Percentiles rank a stretch among this genome's conserved stretches.
Conservation (phyloP, 2,797 vertebrate genomes). For the Sebastes itinus region DNA sequence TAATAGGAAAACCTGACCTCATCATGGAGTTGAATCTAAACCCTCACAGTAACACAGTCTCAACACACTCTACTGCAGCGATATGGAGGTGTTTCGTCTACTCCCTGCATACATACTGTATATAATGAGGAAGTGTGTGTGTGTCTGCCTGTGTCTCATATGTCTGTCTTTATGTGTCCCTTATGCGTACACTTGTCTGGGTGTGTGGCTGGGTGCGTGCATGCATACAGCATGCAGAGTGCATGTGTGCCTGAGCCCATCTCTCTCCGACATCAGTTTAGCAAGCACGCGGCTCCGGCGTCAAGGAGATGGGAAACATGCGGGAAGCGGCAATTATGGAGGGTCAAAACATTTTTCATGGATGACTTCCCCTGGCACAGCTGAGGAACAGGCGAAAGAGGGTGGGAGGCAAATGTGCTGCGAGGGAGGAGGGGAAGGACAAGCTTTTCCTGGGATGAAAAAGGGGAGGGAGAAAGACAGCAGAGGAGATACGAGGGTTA, state of each 20-base stretch:
- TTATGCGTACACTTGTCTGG: not conserved
- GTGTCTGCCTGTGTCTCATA: not conserved
- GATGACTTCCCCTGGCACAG: slow-evolving; percentile 72
- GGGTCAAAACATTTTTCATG: slow-evolving; percentile 79
- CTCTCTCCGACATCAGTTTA: slow-evolving; percentile 39
- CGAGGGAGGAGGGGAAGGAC: slow-evolving; percentile 19
- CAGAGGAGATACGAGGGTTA: slow-evolving; percentile 28
- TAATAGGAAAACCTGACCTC: not conserved
- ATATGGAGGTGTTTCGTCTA: not conserved
- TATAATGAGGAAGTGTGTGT: not conserved
- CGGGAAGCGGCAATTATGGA: slow-evolving; percentile 73
- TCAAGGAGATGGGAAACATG: slow-evolving; percentile 59
- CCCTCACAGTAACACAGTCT: not conserved
- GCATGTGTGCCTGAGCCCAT: slow-evolving; percentile 27
- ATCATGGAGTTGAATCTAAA: not conserved
- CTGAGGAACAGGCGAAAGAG: slow-evolving; percentile 43
- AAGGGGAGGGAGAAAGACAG: slow-evolving; percentile 3
- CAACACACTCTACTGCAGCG: not conserved
- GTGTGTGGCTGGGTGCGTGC: slow-evolving; percentile 8
- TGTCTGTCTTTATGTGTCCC: not conserved
- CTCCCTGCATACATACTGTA: not conserved
- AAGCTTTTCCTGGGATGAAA: slow-evolving; percentile 15
- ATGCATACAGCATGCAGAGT: not conserved
- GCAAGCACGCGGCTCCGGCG: slow-evolving; percentile 30
- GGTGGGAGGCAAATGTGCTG: slow-evolving; percentile 35